phyloP scores from a whole-genome alignment of 2,113 vertebrate genomes.

The Oceanites oceanicus region DNA sequence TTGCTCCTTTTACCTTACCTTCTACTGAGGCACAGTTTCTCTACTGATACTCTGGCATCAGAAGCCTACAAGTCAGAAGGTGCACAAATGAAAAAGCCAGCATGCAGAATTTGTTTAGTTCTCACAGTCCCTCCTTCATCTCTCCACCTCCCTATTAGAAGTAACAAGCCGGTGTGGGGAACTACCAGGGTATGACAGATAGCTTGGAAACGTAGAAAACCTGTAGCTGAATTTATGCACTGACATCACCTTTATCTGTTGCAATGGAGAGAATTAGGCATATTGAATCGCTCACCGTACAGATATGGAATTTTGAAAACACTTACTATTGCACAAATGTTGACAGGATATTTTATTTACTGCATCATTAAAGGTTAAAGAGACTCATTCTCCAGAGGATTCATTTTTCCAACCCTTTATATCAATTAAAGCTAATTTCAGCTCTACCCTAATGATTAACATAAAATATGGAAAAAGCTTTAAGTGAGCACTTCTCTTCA shows the following conservation, averaged over 20 bases:
- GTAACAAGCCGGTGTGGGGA: not conserved
- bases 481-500: slow-evolving; percentile 50
- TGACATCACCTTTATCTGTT: slow-evolving; percentile 13
- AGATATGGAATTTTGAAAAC: slow-evolving; percentile 28
- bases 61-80: not conserved
- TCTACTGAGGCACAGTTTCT: not conserved
- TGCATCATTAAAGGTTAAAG: slow-evolving; percentile 62
- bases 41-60: not conserved
- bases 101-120: not conserved
- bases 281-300: not conserved
- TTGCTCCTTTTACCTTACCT: not conserved
- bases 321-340: slow-evolving; percentile 59
- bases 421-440: slow-evolving; percentile 62
- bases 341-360: slow-evolving; percentile 62
- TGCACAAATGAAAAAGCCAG: not conserved
- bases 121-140: not conserved
- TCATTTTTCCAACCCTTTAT: slow-evolving; percentile 51
- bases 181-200: not conserved
- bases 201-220: not conserved
- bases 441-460: slow-evolving; percentile 48
- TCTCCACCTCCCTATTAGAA: not conserved
- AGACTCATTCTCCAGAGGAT: slow-evolving; percentile 45
- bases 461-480: slow-evolving; percentile 55
- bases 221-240: not conserved
- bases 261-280: slow-evolving; percentile 6